These are phyloP conservation scores for Coturnix japonica DNA, from an alignment of 2,113 vertebrate species.

Conservation along the genomic window DNA sequence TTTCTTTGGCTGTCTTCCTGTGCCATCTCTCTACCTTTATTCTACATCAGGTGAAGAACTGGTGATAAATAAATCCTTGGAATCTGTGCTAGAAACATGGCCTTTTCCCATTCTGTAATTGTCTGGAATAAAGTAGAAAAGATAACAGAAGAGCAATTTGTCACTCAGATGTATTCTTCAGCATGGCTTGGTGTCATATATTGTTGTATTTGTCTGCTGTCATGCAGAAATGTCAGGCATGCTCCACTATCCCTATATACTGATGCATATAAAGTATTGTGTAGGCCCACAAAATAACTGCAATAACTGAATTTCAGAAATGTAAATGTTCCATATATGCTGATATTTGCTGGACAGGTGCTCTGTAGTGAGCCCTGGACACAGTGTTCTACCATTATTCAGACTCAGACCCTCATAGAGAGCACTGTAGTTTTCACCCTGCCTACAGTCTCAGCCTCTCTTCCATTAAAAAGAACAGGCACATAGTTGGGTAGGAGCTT, in stretches of 20 bases:
- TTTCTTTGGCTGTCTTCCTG: not conserved
- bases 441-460: not conserved
- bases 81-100: not conserved
- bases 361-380: not conserved
- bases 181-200: not conserved
- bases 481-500: not conserved
- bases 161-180: not conserved
- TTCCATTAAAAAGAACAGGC: not conserved
- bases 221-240: not conserved
- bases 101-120: not conserved
- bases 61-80: not conserved
- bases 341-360: not conserved
- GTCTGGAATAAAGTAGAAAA: not conserved
- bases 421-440: not conserved
- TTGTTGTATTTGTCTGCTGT: not conserved
- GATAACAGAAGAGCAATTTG: not conserved
- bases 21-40: not conserved
- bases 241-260: not conserved
- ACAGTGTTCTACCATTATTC: not conserved
- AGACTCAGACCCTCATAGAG: not conserved
- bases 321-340: accelerated
- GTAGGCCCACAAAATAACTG: not conserved
- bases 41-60: not conserved
- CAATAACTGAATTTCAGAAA: not conserved
- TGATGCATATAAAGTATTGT: not conserved